Evolutionary conservation across 2,888 invertebrate species (phyloP).

Genomic region (Gerris lacustris): DNA sequence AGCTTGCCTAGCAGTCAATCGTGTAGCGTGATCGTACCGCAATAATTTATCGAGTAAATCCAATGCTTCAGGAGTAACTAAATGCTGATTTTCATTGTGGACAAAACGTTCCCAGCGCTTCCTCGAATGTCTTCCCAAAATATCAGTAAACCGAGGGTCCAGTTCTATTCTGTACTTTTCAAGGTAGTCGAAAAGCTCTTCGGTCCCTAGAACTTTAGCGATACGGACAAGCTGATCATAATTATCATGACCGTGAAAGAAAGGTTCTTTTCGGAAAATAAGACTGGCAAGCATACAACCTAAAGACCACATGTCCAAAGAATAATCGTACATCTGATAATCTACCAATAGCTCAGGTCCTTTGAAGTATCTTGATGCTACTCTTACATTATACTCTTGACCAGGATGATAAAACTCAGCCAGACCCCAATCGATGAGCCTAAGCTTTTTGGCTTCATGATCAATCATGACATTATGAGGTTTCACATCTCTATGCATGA

Average conservation of each 20-base stretch:
- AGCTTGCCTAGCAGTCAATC: constrained; percentile 95
- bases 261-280: constrained; percentile 99
- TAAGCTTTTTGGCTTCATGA: constrained; percentile 95
- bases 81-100: constrained; percentile 96
- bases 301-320: constrained; percentile 98
- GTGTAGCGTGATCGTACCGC: constrained; percentile 95
- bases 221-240: constrained; percentile 98
- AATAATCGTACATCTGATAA: constrained; percentile 98
- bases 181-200: constrained; percentile 97
- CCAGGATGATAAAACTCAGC: constrained; percentile 99
- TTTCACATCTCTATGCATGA: constrained; percentile 99
- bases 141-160: constrained; percentile 98
- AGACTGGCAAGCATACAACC: constrained; percentile 99
- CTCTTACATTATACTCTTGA: constrained; percentile 98
- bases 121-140: constrained; percentile 91
- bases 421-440: constrained; percentile 98
- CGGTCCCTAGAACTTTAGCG: constrained; percentile 98
- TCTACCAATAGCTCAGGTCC: constrained; percentile 98
- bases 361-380: constrained; percentile 98
- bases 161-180: constrained; percentile 99
- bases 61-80: constrained; percentile 94
- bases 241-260: constrained; percentile 99
- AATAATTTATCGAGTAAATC: constrained; percentile 98
- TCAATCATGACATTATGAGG: constrained; percentile 99
- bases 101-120: constrained; percentile 99